Evolutionary conservation across 2,797 vertebrate species (phyloP).

Genomic region (Antrozous pallidus): DNA sequence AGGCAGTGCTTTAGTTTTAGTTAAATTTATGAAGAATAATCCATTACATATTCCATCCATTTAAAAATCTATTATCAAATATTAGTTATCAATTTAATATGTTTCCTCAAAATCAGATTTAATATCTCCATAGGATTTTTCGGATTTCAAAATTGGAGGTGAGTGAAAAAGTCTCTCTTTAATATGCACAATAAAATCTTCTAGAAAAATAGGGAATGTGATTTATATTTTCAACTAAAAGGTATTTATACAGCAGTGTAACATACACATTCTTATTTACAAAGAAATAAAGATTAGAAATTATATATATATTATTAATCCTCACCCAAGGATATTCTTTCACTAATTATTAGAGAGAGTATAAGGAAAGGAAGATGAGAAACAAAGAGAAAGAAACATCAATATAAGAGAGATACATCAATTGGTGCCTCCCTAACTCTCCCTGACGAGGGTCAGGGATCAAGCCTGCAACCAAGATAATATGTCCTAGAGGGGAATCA

Average conservation of each 20-base stretch:
- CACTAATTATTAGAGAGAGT: no score
- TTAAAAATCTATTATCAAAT: background rate
- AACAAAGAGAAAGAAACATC: no score
- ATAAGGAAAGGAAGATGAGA: no score
- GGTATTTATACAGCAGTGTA: background rate
- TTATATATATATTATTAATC: no score
- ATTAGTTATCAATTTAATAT: background rate
- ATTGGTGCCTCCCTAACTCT: no score
- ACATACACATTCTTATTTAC: background rate
- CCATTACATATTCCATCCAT: background rate
- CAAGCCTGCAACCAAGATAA: no score
- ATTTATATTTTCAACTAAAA: background rate
- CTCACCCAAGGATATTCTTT: no score
- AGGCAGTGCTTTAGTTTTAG: background rate
- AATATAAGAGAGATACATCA: no score
- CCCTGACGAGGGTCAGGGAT: no score
- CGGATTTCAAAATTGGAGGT: background rate
- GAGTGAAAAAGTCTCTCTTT: background rate
- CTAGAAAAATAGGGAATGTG: background rate
- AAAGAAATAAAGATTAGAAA: background rate
- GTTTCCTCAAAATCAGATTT: background rate
- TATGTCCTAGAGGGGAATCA: no score
- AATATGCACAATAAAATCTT: background rate
- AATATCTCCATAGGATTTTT: background rate
- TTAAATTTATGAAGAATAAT: conserved; percentile 7